Base-by-base conservation (phyloP, 2,888 invertebrate species). In the Nasonovia ribisnigri region DNA sequence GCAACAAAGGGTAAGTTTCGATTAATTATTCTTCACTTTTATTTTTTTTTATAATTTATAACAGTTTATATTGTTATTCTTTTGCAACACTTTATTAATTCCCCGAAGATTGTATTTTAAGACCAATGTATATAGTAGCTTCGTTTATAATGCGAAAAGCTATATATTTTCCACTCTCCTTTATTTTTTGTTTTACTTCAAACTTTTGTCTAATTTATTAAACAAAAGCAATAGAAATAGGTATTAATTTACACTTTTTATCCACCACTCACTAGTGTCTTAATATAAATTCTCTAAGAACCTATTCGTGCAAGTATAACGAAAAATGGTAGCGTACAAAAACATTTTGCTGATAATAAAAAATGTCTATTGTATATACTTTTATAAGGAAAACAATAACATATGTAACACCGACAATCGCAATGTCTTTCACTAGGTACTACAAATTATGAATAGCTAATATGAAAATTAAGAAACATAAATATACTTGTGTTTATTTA, bases 1-100 rank as follows among this genome's bases (percentile, higher is more conserved):
- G 95, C 97, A 97, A 96, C 97, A 97, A 97, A 84, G 46, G 46
- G 93, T 93, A 84, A 60, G n/a, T 51, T 84, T 51, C 43, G 5
- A 86, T 48, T 86, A 86, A 26, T 48, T 48, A n/a, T n/a, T n/a
- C 6, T 86, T 46, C 20, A 67, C 5, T 88, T 51, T 88, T 51
- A 2, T 48, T 48, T 48, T n/a, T n/a, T 29, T 29, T 13, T 29
- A 48, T 86, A 86, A 11, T 36, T 51, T 13, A 20, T 42, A 36
- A 77, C 3, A 20, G 77, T 36, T 77, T 36, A 8, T 36, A 77
- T 77, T 77, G 36, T 77, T 36, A 77, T 36, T 20, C 20, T 77
- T 67, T 77, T 20, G 36, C 77, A 36, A 77, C 36, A 77, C 36
- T 36, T 20, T 77, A 77, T 77, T 77, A 36, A 77, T 77, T 67